A percentile compares a stretch with the other conserved stretches of the same genome.
phyloP scores from a whole-genome alignment of 2,797 vertebrate genomes.

The Botia almorhae region DNA sequence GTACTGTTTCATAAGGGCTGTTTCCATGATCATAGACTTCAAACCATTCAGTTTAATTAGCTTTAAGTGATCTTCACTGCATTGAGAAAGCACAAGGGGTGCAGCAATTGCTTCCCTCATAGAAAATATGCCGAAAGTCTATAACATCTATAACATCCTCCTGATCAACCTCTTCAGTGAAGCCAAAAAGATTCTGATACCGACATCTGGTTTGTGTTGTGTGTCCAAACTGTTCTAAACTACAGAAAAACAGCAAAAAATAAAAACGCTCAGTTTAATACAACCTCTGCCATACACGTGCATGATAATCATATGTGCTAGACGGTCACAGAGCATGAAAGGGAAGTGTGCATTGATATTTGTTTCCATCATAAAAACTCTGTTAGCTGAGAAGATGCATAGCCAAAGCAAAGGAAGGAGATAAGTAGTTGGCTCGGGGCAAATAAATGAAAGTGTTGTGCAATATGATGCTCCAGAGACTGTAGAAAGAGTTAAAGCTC shows the following conservation, averaged over 20 bases:
- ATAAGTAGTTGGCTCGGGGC: neutral
- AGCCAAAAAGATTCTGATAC: neutral
- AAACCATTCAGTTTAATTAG: too few relatives aligned
- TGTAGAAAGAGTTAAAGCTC: neutral
- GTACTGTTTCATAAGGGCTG: too few relatives aligned
- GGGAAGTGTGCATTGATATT: neutral
- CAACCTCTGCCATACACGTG: neutral
- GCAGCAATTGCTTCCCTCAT: too few relatives aligned
- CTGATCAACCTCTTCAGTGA: neutral
- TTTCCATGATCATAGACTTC: too few relatives aligned
- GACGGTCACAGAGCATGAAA: neutral
- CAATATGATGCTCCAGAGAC: constrained; percentile 23
- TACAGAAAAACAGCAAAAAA: neutral
- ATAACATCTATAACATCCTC: too few relatives aligned
- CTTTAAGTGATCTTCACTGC: too few relatives aligned
- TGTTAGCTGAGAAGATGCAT: neutral
- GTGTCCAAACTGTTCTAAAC: neutral
- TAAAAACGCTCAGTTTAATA: neutral
- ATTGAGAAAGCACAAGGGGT: too few relatives aligned
- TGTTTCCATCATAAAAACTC: neutral
- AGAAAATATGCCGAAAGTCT: too few relatives aligned
- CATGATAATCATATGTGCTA: neutral
- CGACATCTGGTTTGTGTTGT: constrained; percentile 24
- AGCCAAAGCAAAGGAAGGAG: neutral
- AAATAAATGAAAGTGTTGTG: neutral